Conservation (phyloP, 2,888 invertebrate genomes). For the Hyalella azteca region DNA sequence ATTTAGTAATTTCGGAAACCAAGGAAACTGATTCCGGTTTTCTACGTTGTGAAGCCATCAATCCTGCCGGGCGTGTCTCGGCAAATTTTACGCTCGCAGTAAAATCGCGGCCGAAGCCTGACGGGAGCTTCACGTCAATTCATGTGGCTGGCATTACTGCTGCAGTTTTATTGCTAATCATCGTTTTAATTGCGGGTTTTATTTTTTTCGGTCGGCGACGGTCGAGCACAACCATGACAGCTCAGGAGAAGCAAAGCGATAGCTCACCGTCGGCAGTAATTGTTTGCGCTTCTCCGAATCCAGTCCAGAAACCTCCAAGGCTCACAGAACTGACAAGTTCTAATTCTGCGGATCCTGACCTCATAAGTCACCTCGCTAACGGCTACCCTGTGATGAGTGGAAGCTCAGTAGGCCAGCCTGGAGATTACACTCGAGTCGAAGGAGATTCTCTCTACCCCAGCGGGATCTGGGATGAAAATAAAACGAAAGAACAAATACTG, state of each 20-base stretch:
- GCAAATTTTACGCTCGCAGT: conserved; percentile 78
- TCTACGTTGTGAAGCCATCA: conserved; percentile 84
- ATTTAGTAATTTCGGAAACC: conserved; percentile 77
- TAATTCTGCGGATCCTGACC: conserved; percentile 49
- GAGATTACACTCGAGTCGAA: conserved; percentile 55
- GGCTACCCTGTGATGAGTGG: conserved; percentile 49
- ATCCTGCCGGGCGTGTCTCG: conserved; percentile 78
- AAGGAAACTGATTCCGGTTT: conserved; percentile 82
- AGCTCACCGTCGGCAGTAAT: conserved; percentile 43
- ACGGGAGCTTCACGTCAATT: conserved; percentile 47
- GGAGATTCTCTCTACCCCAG: conserved; percentile 57
- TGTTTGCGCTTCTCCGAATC: conserved; percentile 47
- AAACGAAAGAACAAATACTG: conserved; percentile 32
- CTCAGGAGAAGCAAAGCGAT: conserved; percentile 40
- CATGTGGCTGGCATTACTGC: conserved; percentile 57
- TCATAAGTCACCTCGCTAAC: conserved; percentile 51
- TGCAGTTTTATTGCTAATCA: conserved; percentile 46
- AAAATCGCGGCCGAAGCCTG: conserved; percentile 45
- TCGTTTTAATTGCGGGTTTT: conserved; percentile 43
- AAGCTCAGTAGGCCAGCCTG: conserved; percentile 37
- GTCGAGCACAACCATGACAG: conserved; percentile 48
- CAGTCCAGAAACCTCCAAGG: conserved; percentile 58
- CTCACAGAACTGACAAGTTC: conserved; percentile 53
- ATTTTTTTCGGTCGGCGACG: conserved; percentile 43
- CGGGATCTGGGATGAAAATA: conserved; percentile 52